These are phyloP conservation scores for Polypterus bichir DNA, from an alignment of 2,113 vertebrate species.

Conservation along the genomic window DNA sequence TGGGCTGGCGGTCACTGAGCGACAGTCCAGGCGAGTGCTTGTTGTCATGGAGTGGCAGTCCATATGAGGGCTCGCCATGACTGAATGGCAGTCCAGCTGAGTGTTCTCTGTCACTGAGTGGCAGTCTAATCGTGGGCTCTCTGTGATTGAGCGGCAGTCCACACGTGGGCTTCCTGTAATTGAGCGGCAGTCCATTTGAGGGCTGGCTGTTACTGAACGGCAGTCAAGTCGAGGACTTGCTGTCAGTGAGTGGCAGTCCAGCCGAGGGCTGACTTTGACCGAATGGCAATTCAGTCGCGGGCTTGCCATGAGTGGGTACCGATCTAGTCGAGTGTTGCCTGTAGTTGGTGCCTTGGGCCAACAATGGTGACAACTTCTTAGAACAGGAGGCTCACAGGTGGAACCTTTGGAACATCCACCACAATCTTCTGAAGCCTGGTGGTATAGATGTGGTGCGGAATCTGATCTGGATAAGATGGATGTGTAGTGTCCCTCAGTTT, in stretches of 20 bases:
- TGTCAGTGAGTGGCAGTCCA: constrained; percentile 20
- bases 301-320: too few relatives aligned
- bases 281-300: too few relatives aligned
- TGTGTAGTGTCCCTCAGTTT: constrained; percentile 29
- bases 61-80: too few relatives aligned
- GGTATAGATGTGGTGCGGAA: constrained; percentile 46
- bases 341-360: constrained; percentile 7
- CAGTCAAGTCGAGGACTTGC: constrained; percentile 25
- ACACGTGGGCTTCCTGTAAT: constrained; percentile 26
- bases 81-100: too few relatives aligned
- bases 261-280: too few relatives aligned
- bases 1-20: constrained; percentile 18
- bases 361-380: constrained; percentile 32
- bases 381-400: constrained; percentile 26
- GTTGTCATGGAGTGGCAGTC: constrained; percentile 22
- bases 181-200: constrained; percentile 26
- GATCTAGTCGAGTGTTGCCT: too few relatives aligned
- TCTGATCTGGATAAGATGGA: constrained; percentile 32
- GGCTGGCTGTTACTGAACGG: constrained; percentile 18
- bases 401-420: neutral
- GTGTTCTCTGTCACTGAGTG: too few relatives aligned
- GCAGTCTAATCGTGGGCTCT: too few relatives aligned
- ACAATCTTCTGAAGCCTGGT: constrained; percentile 35
- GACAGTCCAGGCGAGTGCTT: constrained; percentile 25
- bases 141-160: constrained; percentile 27